Base-by-base conservation (phyloP, 2,797 vertebrate species). In the Chrosomus eos region DNA sequence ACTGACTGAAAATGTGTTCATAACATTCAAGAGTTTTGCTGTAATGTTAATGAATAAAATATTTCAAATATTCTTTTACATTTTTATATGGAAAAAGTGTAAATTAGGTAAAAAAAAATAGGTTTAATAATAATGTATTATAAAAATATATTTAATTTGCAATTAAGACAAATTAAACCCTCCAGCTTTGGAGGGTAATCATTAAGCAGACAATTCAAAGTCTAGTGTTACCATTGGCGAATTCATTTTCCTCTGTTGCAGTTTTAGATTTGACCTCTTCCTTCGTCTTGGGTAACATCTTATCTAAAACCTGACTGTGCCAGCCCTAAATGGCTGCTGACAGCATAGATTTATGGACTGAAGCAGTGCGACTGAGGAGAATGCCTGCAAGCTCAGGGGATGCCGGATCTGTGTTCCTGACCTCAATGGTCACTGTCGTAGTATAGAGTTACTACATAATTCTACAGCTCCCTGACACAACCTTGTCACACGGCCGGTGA, bases 391-490 rank as follows among this genome's bases (percentile, higher is more conserved):
- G 82, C 86, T 84, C 86, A 40, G 43, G 82, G 82, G 86, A 84
- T 33, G 53, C 78, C 72, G 5, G 64, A 68, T 70, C 71, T 28
- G 73, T 87, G 86, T 87, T 81, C 45, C 38, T 84, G 86, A 87
- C 86, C 86, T 74, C 78, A 38, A 76, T 51, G 82, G 82, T 87
- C 77, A 87, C 40, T 55, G 43, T 76, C 66, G 53, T 10, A 68
- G 86, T 87, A 80, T 87, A 84, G 67, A 84, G 78, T 87, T 87
- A 87, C 86, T 81, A 78, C 72, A 84, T 87, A 87, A 87, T 81
- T 74, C 83, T 80, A 73, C 76, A 80, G 76, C 83, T 85, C 76
- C 58, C 83, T 72, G 67, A 85, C 77, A 87, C 71, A 68, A 68
- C 62, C 70, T 53, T 81, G 82, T 81, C 82, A 75, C 81, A 68